These are phyloP conservation scores for Dicrostonyx torquatus DNA, from an alignment of 2,797 vertebrate genomes.

Conservation along the genomic window DNA sequence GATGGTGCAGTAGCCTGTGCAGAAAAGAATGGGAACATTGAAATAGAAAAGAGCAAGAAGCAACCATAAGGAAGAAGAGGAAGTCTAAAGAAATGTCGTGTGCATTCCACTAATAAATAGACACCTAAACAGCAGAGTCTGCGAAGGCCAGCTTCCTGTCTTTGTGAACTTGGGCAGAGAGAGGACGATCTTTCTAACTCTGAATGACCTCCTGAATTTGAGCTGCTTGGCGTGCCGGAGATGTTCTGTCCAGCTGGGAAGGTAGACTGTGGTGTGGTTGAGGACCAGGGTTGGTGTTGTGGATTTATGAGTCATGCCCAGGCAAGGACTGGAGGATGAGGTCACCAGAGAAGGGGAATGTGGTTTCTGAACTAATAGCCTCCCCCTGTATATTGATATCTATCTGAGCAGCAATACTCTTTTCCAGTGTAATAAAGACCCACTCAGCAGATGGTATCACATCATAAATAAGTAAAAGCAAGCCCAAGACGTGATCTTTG, in stretches of 20 bases:
- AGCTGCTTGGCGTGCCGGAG: not conserved
- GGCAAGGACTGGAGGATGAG: constrained; percentile 71
- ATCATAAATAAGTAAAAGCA: constrained; percentile 78
- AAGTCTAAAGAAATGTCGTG: not conserved
- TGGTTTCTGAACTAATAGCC: constrained; percentile 75
- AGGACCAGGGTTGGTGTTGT: not conserved
- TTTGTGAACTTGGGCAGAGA: not conserved
- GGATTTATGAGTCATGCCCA: constrained; percentile 72
- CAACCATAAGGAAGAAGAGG: not conserved
- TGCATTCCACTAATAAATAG: not conserved
- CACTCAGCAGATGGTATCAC: constrained; percentile 79
- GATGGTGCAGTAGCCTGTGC: not conserved
- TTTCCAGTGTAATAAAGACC: constrained; percentile 79
- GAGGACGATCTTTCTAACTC: not conserved
- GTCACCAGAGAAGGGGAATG: constrained; percentile 68
- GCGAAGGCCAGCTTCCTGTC: not conserved
- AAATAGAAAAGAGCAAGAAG: not conserved
- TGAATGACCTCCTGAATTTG: not conserved
- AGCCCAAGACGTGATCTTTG: constrained; percentile 65
- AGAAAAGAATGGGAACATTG: not conserved
- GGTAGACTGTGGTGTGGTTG: not conserved
- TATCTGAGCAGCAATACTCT: constrained; percentile 78
- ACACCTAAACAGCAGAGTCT: not conserved
- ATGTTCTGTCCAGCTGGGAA: constrained; percentile 25
- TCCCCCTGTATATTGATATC: constrained; percentile 72